phyloP scores from a whole-genome alignment of 2,888 invertebrate species.

The Aphodius sticticus region DNA sequence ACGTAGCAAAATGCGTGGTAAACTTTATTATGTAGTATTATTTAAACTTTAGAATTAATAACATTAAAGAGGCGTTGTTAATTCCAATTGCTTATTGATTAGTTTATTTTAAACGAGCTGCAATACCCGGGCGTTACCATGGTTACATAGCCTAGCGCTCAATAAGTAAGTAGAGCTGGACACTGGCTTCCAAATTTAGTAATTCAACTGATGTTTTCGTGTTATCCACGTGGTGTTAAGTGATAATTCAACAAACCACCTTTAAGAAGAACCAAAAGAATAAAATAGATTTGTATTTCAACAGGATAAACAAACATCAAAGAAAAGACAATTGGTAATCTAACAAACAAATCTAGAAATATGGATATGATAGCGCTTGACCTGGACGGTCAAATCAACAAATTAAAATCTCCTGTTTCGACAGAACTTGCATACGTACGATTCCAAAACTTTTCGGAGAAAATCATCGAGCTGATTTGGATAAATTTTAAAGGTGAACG shows the following conservation, averaged over 20 bases:
- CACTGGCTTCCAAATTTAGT: neutral
- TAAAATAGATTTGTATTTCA: neutral
- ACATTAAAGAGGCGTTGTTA: neutral
- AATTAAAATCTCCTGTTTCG: conserved; percentile 58
- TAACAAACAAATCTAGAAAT: neutral
- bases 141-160: neutral
- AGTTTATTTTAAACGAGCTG: conserved; percentile 6
- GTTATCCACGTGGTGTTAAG: neutral
- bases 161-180: neutral
- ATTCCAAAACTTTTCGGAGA: conserved; percentile 68
- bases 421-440: conserved; percentile 63
- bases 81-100: neutral
- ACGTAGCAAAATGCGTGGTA: neutral
- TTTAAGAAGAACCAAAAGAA: neutral
- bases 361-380: conserved; percentile 14
- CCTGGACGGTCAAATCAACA: conserved; percentile 45
- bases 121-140: conserved; percentile 4
- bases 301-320: neutral
- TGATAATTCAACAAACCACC: neutral
- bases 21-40: neutral
- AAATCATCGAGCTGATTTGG: conserved; percentile 74
- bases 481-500: conserved; percentile 74
- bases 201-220: neutral
- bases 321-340: neutral
- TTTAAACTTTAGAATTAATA: neutral